Evolutionary conservation across 2,888 invertebrate genomes (phyloP).

Genomic region (Caenorhabditis sulstoni): DNA sequence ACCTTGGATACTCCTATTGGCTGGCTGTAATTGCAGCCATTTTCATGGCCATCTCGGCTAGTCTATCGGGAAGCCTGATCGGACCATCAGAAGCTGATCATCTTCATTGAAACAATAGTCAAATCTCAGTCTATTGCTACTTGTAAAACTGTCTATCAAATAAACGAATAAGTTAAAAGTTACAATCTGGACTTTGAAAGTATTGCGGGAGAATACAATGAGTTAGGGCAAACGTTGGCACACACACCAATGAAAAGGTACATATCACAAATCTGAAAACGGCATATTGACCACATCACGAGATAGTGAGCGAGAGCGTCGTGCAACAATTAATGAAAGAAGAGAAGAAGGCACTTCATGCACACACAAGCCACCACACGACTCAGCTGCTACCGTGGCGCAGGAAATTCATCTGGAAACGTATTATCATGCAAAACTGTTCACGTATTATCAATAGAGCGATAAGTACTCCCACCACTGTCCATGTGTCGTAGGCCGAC

Average conservation of each 20-base stretch:
- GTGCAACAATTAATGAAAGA: constrained; percentile 7
- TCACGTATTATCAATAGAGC: constrained; percentile 56
- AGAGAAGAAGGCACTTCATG: constrained; percentile 8
- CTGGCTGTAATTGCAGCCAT: constrained; percentile 64
- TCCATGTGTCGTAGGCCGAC: constrained; percentile 70
- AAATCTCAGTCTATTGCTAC: too few species aligned
- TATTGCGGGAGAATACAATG: too few species aligned
- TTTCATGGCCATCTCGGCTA: constrained; percentile 59
- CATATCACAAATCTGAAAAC: constrained; percentile 9
- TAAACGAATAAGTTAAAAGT: constrained; percentile 8
- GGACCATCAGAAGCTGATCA: constrained; percentile 38
- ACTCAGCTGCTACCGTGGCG: constrained; percentile 22
- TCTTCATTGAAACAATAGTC: constrained; percentile 26
- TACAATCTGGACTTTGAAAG: not conserved
- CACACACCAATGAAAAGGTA: constrained; percentile 3
- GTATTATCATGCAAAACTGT: constrained; percentile 5
- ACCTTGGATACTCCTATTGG: constrained; percentile 71
- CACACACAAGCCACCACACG: constrained; percentile 16
- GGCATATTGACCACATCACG: not conserved
- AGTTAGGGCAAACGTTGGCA: constrained; percentile 7
- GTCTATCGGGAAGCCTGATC: constrained; percentile 44
- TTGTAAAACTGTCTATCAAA: too few species aligned
- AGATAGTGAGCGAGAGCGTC: not conserved
- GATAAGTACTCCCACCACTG: constrained; percentile 68
- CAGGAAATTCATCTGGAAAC: constrained; percentile 49